These are phyloP conservation scores for Venusia cambrica DNA, from an alignment of 2,888 invertebrate species.

Conservation along the genomic window DNA sequence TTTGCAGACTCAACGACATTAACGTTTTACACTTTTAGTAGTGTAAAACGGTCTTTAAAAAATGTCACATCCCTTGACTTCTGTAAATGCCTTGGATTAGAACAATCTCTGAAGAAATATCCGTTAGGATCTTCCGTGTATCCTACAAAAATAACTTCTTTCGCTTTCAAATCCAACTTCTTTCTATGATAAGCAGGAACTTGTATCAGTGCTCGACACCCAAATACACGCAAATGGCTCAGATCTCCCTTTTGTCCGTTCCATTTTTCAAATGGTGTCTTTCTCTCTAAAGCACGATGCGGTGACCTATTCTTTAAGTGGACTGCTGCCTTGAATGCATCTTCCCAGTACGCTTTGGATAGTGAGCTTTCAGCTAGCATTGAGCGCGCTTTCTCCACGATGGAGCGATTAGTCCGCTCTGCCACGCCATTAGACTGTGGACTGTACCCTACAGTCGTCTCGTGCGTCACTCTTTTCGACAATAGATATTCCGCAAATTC, in stretches of 20 bases:
- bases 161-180: not conserved
- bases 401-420: not conserved
- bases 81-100: not conserved
- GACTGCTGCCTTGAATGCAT: not conserved
- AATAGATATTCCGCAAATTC: not conserved
- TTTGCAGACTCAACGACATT: not conserved
- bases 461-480: not conserved
- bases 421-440: not conserved
- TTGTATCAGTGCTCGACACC: not conserved
- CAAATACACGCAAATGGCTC: not conserved
- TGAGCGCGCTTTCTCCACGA: not conserved
- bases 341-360: not conserved
- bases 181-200: not conserved
- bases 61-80: not conserved
- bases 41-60: not conserved
- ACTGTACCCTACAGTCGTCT: not conserved
- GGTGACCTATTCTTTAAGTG: not conserved
- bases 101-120: not conserved
- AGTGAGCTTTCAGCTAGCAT: not conserved
- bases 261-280: not conserved
- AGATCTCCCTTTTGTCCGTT: not conserved
- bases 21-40: too few relatives aligned
- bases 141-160: too few relatives aligned
- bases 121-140: too few relatives aligned
- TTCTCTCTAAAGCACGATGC: not conserved